Evolutionary conservation across 2,113 vertebrate species (phyloP).

Genomic region (Entosphenus tridentatus): DNA sequence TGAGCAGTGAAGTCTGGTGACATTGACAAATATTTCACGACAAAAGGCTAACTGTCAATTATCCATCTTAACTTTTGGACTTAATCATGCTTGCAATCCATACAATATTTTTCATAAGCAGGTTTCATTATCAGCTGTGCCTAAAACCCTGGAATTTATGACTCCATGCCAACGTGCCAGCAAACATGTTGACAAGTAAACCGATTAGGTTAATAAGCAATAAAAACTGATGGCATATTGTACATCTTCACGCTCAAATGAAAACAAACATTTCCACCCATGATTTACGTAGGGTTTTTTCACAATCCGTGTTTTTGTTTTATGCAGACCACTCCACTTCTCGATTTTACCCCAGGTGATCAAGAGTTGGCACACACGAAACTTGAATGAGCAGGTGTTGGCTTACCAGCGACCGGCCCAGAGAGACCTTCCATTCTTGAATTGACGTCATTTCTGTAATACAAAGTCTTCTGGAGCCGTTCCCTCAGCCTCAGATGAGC

Average conservation of each 20-base stretch:
- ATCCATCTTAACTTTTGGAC: too few species aligned
- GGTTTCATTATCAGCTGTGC: too few species aligned
- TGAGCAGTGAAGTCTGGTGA: too few species aligned
- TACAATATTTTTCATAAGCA: too few species aligned
- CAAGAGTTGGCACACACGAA: not conserved
- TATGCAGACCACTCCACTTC: not conserved
- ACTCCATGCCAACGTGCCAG: too few species aligned
- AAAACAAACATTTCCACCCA: not conserved
- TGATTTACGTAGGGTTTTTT: not conserved
- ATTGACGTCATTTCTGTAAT: constrained; percentile 68
- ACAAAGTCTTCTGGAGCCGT: constrained; percentile 55
- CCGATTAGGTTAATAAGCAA: not conserved
- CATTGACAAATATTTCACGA: too few species aligned
- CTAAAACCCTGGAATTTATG: too few species aligned
- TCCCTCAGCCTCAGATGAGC: constrained; percentile 61
- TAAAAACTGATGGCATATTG: not conserved
- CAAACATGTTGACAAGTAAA: too few species aligned
- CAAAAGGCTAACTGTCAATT: too few species aligned
- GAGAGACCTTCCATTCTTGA: constrained; percentile 56
- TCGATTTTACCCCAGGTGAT: not conserved
- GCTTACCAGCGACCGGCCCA: constrained; percentile 65
- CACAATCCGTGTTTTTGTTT: not conserved
- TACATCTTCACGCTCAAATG: not conserved
- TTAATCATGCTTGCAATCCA: too few species aligned
- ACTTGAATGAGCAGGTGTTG: too few species aligned